Evolutionary conservation across 2,888 invertebrate genomes (phyloP).

Genomic region (Euspilapteryx auroguttella): DNA sequence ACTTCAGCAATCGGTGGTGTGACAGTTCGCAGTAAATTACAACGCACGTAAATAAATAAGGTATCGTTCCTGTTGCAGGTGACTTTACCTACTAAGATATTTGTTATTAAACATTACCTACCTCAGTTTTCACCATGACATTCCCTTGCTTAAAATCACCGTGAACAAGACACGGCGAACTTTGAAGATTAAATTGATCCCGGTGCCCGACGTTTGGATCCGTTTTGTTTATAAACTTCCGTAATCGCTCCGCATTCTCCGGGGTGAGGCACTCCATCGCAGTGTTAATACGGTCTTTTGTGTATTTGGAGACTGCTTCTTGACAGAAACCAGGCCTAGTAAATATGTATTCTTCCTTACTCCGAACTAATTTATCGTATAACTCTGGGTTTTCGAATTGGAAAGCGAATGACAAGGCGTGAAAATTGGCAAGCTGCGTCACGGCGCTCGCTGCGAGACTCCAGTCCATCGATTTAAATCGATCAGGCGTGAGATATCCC

Average conservation of each 20-base stretch:
- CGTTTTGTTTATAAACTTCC: constrained; percentile 1
- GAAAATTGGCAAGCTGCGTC: constrained; percentile 4
- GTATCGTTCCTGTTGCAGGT: background rate
- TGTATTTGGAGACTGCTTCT: constrained; percentile 2
- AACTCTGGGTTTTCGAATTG: constrained; percentile 4
- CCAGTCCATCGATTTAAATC: constrained; percentile 4
- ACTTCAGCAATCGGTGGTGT: too few species aligned
- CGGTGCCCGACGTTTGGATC: background rate
- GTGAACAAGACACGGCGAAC: constrained; percentile 3
- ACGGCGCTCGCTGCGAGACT: constrained; percentile 3
- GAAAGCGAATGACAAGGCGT: constrained; percentile 6
- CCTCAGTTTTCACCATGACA: constrained; percentile 5
- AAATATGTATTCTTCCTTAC: constrained; percentile 3
- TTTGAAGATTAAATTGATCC: constrained; percentile 2
- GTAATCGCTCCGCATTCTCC: constrained; percentile 1
- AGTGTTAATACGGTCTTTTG: background rate
- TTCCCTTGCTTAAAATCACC: constrained; percentile 6
- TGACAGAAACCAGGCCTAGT: background rate
- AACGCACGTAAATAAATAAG: background rate
- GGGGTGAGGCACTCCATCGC: background rate
- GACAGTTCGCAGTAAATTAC: too few species aligned
- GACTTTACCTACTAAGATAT: background rate
- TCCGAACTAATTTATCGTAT: constrained; percentile 1
- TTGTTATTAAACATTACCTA: constrained; percentile 1
- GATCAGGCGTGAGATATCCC: constrained; percentile 2